Conservation (phyloP, 2,888 invertebrate genomes). For the Agrochola litura region DNA sequence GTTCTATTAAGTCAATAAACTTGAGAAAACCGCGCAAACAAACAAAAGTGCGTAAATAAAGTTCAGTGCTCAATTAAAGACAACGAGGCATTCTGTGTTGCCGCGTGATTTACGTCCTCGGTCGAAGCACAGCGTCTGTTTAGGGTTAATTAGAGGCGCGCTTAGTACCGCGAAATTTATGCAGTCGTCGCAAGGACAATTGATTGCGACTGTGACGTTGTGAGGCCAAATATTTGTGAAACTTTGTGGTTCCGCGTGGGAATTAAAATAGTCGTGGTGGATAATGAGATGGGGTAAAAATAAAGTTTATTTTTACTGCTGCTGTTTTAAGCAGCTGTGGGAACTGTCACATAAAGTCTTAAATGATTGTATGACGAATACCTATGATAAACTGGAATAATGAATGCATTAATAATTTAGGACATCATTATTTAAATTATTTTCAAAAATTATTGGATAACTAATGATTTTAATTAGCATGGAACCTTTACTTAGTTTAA, state of each 20-base stretch:
- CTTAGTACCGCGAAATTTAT: conserved; percentile 82
- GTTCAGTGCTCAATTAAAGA: conserved; percentile 79
- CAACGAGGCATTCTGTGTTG: conserved; percentile 75
- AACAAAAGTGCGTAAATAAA: conserved; percentile 70
- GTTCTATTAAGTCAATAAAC: conserved; percentile 42
- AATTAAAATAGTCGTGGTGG: conserved; percentile 38
- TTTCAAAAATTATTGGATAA: not conserved
- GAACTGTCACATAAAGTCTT: not conserved
- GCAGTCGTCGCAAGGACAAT: conserved; percentile 77
- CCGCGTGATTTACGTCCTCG: conserved; percentile 81
- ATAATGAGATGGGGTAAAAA: conserved; percentile 22
- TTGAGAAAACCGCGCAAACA: conserved; percentile 21
- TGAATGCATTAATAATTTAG: not conserved
- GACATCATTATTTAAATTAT: not conserved
- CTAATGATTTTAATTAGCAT: not conserved
- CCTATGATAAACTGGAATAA: not conserved
- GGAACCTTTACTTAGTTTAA: not conserved
- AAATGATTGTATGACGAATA: not conserved
- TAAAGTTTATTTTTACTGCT: not conserved
- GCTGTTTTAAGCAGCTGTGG: not conserved
- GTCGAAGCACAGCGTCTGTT: conserved; percentile 76
- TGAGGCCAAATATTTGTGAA: conserved; percentile 64
- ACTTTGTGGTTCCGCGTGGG: conserved; percentile 55
- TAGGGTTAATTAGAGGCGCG: conserved; percentile 87
- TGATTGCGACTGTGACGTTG: conserved; percentile 78